Percentiles rank a stretch among this genome's conserved stretches.
These are phyloP conservation scores for Dolichomitus sp. DNA, from an alignment of 2,888 invertebrate genomes.

Conservation along the genomic window DNA sequence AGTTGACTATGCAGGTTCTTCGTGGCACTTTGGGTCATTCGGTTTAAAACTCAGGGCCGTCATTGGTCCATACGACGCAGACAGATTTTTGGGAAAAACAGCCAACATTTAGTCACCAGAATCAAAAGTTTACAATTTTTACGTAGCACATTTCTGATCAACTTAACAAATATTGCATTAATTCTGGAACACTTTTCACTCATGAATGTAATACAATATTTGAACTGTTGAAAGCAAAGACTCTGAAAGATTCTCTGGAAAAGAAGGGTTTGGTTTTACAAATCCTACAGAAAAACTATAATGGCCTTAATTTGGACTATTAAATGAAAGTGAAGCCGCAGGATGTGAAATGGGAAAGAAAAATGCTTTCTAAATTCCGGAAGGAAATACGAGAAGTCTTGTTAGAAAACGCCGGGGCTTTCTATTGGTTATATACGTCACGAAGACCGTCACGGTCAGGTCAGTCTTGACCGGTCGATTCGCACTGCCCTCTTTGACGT, in stretches of 20 bases:
- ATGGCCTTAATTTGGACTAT: background rate
- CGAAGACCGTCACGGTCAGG: slow-evolving; percentile 51
- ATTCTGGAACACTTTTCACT: background rate
- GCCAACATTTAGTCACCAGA: background rate
- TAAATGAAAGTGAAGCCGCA: background rate
- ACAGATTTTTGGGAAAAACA: background rate
- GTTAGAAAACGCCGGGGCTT: slow-evolving; percentile 22
- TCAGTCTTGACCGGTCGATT: slow-evolving; percentile 73
- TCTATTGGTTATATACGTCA: slow-evolving; percentile 32
- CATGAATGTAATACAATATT: background rate
- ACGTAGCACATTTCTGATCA: background rate
- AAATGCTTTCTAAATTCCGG: slow-evolving; percentile 17
- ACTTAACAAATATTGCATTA: background rate
- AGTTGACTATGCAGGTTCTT: slow-evolving; percentile 43
- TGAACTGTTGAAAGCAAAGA: too few relatives aligned
- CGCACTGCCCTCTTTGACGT: slow-evolving; percentile 70
- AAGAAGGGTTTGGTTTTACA: background rate
- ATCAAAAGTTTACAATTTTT: background rate
- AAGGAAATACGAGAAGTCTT: slow-evolving; percentile 41
- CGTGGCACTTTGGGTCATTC: slow-evolving; percentile 36
- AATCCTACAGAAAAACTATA: background rate
- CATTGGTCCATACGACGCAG: background rate
- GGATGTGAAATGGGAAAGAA: slow-evolving; percentile 9
- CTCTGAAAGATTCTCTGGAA: background rate
- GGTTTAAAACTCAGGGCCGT: slow-evolving; percentile 32